phyloP scores from a whole-genome alignment of 2,113 vertebrate genomes.

The Nipponia nippon region DNA sequence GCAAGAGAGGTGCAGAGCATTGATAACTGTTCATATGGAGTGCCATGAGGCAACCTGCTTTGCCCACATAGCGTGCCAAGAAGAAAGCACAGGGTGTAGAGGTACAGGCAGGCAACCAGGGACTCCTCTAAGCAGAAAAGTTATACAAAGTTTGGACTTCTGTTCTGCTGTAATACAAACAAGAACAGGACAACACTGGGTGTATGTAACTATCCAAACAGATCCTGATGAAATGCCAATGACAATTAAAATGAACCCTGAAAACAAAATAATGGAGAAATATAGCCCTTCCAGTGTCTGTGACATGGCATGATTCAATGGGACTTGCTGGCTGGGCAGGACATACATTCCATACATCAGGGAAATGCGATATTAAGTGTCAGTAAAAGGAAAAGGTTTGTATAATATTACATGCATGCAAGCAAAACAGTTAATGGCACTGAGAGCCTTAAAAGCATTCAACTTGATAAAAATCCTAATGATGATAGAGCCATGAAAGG shows the following conservation, averaged over 20 bases:
- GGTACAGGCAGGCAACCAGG: rapidly evolving
- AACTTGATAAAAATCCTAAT: not conserved
- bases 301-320: not conserved
- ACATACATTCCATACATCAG: not conserved
- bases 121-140: not conserved
- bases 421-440: not conserved
- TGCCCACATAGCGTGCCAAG: not conserved
- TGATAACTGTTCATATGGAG: not conserved
- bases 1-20: not conserved
- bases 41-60: not conserved
- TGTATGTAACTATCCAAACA: not conserved
- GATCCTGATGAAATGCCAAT: not conserved
- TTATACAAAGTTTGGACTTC: not conserved
- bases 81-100: not conserved
- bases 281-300: not conserved
- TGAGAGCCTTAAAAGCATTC: not conserved
- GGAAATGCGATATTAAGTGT: not conserved
- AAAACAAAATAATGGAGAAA: not conserved
- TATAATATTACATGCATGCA: not conserved
- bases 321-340: not conserved
- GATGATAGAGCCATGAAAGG: not conserved
- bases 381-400: not conserved
- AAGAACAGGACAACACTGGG: not conserved
- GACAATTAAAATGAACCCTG: not conserved
- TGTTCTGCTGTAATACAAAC: not conserved